A percentile compares a stretch with the other conserved stretches of the same genome.
Evolutionary conservation across 1,140 invertebrate species (phyloP).

Genomic region (Sinonovacula constricta): DNA sequence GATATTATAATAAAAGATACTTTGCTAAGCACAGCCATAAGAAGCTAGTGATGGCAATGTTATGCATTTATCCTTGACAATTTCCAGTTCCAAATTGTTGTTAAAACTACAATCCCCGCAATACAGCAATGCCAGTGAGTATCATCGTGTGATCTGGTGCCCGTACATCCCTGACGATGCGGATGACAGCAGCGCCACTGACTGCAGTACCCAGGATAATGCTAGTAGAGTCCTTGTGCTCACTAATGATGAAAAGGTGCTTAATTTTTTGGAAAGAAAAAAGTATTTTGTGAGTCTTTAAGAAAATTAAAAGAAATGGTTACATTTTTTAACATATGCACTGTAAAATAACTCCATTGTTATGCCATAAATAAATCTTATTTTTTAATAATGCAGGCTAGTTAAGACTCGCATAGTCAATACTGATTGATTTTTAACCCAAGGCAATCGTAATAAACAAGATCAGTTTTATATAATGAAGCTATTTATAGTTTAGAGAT

Average conservation of each 20-base stretch:
- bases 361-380: background rate
- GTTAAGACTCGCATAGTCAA: no score
- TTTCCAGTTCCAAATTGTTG: constrained; percentile 61
- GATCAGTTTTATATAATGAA: no score
- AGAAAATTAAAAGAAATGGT: no score
- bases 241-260: constrained; percentile 87
- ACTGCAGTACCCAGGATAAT: constrained; percentile 66
- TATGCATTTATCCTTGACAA: constrained; percentile 14
- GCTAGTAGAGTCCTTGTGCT: constrained; percentile 84
- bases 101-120: constrained; percentile 81
- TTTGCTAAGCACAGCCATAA: no score
- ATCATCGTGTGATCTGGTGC: constrained; percentile 91
- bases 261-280: no score
- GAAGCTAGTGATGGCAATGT: background rate
- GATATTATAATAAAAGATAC: no score
- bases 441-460: no score
- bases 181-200: constrained; percentile 72
- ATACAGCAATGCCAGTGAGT: constrained; percentile 69
- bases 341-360: background rate
- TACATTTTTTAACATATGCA: no score
- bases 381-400: no score
- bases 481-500: no score
- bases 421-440: no score
- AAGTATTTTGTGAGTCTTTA: no score
- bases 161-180: constrained; percentile 88